Percentiles rank a stretch among this genome's conserved stretches.
Conservation (phyloP, 1,140 invertebrate species). For the Holotrichia oblita region DNA sequence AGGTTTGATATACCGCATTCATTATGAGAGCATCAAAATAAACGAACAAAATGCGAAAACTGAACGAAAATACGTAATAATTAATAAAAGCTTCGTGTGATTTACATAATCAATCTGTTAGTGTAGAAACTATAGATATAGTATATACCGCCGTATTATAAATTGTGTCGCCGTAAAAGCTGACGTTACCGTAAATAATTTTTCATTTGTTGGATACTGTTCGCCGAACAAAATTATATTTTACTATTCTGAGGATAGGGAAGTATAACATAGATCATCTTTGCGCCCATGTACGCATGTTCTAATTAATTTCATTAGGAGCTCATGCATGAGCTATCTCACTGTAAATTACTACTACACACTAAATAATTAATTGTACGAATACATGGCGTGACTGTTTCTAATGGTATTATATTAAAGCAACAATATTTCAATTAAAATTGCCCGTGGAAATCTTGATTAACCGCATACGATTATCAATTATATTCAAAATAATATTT, state of each 20-base stretch:
- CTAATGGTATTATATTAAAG: not conserved
- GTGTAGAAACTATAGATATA: not conserved
- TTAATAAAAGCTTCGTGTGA: not conserved
- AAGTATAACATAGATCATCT: not conserved
- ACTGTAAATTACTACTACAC: not conserved
- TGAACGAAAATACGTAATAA: not conserved
- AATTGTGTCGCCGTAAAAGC: not conserved
- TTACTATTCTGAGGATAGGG: not conserved
- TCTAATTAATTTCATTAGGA: not conserved
- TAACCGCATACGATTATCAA: no score
- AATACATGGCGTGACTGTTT: not conserved
- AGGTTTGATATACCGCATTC: no score
- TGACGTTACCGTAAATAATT: not conserved
- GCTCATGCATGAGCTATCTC: not conserved
- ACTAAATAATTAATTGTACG: not conserved
- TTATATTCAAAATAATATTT: no score
- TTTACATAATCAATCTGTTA: not conserved
- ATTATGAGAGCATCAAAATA: no score
- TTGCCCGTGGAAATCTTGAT: no score
- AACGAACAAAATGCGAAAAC: no score
- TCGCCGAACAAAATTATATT: not conserved
- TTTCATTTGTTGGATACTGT: not conserved
- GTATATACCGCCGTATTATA: not conserved
- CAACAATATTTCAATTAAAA: not conserved
- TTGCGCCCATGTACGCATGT: not conserved